These are phyloP conservation scores for Mixornis gularis DNA, from an alignment of 2,113 vertebrate genomes.

Conservation along the genomic window DNA sequence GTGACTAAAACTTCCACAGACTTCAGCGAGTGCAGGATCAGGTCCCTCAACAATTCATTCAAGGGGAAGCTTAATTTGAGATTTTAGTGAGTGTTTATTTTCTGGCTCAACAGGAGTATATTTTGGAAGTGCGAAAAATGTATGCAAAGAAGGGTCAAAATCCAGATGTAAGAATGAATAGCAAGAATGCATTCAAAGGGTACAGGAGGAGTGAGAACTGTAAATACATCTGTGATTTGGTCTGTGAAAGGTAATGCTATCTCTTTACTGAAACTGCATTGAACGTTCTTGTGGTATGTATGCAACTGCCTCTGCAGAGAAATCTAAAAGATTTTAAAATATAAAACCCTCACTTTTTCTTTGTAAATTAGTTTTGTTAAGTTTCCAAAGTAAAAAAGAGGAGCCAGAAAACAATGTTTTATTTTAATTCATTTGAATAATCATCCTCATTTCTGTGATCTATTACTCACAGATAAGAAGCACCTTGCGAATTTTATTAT, in stretches of 20 bases:
- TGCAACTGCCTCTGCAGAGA: not conserved
- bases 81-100: constrained; percentile 51
- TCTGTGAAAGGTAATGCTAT: not conserved
- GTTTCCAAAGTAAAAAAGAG: constrained; percentile 2
- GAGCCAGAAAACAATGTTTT: constrained; percentile 1
- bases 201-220: constrained; percentile 15
- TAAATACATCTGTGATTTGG: constrained; percentile 33
- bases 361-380: not conserved
- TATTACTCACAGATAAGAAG: constrained; percentile 19
- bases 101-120: constrained; percentile 13
- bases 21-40: constrained; percentile 13
- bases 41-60: constrained; percentile 4
- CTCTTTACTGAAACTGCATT: not conserved
- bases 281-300: not conserved
- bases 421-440: constrained; percentile 33
- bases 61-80: constrained; percentile 25
- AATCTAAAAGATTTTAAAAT: not conserved
- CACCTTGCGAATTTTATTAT: constrained; percentile 33
- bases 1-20: constrained; percentile 27
- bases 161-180: constrained; percentile 37
- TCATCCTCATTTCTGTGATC: constrained; percentile 23
- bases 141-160: constrained; percentile 56
- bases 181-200: not conserved
- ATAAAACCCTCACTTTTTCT: not conserved
- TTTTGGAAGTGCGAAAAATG: constrained; percentile 37